Evolutionary conservation across 1,140 invertebrate genomes (phyloP), one percentile per base, ranked within the genome.

Genomic region (Arion vulgaris): DNA sequence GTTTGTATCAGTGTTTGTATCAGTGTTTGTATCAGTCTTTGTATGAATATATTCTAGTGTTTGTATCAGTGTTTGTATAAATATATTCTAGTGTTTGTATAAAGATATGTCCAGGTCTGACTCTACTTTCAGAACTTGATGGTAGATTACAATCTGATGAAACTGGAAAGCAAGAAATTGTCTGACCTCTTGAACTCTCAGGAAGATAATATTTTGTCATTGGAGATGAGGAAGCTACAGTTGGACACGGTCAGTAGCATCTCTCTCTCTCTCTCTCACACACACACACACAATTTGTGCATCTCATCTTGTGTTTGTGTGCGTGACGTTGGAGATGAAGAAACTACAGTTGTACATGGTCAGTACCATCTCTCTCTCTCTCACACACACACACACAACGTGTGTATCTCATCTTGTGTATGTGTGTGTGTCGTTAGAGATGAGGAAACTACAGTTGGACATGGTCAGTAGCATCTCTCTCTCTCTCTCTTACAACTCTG

Each of bases 121-220:
- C 53, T 23, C 9, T 57, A 19, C 19, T n/a, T 28, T 32, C 62
- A 92, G 90, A 85, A 91, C 78, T 51, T 87, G 72, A 92, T 93
- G 91, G 92, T 93, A 2, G 89, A 93, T 66, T 88, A 93, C 72
- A 92, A 92, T 82, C 84, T 93, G 19, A 80, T 91, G 80, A 92
- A 92, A 72, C 83, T 93, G 26, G 91, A 92, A 76, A 80, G 92
- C 26, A 92, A 92, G 80, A 85, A 91, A 77, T 83, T 92, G 5
- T 74, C 89, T 36, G 89, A 91, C 36, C 84, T 88, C 69, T 87
- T 93, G 28, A 87, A 91, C 84, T 87, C 86, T 62, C 86, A 87
- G 69, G 88, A 92, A 32, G 90, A 92, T 83, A 85, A 92, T 69
- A 91, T 92, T 0, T 57, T 91, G 1, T 84, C 83, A 62, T 85